A percentile compares a stretch with the other conserved stretches of the same genome.
These are phyloP conservation scores for Microctenopoma stevenorrisi DNA, from an alignment of 2,797 vertebrate genomes.

Conservation along the genomic window DNA sequence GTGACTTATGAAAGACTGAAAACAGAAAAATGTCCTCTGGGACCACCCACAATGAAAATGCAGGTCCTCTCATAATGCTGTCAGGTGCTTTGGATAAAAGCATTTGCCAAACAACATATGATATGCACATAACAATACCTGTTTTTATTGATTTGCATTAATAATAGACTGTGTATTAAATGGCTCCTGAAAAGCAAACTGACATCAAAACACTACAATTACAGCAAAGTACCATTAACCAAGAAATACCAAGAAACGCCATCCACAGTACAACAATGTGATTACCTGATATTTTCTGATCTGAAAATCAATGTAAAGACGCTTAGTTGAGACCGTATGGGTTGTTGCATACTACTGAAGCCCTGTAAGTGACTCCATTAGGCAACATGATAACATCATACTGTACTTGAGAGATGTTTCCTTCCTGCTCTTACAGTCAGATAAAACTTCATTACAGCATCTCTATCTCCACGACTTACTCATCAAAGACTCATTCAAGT, in stretches of 20 bases:
- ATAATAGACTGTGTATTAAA: slow-evolving; percentile 3
- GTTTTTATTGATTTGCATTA: slow-evolving; percentile 7
- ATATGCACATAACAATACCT: not conserved
- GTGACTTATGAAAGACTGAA: slow-evolving; percentile 17
- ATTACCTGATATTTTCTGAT: slow-evolving; percentile 71
- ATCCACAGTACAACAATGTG: slow-evolving; percentile 50
- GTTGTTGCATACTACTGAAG: slow-evolving; percentile 57
- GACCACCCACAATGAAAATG: slow-evolving; percentile 29
- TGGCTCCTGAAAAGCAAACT: not conserved
- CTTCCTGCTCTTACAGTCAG: slow-evolving; percentile 77
- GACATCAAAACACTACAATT: slow-evolving; percentile 36
- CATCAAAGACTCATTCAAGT: slow-evolving; percentile 59
- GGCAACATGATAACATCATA: slow-evolving; percentile 76
- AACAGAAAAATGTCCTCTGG: slow-evolving; percentile 27
- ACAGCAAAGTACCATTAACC: slow-evolving; percentile 25
- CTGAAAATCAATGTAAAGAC: slow-evolving; percentile 77
- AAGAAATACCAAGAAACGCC: slow-evolving; percentile 9
- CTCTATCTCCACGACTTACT: slow-evolving; percentile 64
- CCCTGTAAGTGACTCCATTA: slow-evolving; percentile 79
- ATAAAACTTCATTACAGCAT: slow-evolving; percentile 75
- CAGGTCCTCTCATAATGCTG: slow-evolving; percentile 10
- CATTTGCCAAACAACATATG: slow-evolving; percentile 21
- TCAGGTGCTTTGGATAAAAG: slow-evolving; percentile 48
- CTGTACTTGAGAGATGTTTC: slow-evolving; percentile 74
- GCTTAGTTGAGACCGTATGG: slow-evolving; percentile 52